Evolutionary conservation across 1,140 invertebrate genomes (phyloP), one percentile per base, ranked within the genome.

Genomic region (Bombus polaris): DNA sequence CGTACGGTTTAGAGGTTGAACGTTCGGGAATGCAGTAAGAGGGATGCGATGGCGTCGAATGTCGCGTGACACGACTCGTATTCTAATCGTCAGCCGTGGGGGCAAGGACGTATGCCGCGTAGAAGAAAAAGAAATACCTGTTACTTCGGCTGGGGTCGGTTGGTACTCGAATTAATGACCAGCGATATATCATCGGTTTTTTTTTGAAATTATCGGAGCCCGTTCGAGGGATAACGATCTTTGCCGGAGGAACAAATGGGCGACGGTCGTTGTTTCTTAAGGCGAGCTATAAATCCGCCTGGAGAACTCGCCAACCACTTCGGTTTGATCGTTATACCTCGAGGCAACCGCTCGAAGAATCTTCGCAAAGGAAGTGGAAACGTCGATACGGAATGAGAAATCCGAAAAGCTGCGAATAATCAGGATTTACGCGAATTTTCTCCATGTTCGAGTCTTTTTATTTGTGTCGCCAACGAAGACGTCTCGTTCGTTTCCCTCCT

Each of bases 61-160:
- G 77, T 89, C 85, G 88, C 88, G 88, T 86, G 88, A 89, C 87
- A 80, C 66, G 8, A 39, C 35, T 83, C 84, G 87, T 82, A 79
- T 89, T 81, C 78, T 89, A 89, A 89, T 89, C 87, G 88, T 62
- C 9, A 68, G 57, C 32, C 68, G 22, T 22, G 66, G 57, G 42
- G 83, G 88, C 87, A 88, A 85, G 86, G 87, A 89, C 74, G 73
- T 82, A 79, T 80, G 68, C 44, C 59, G 39, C 35, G 57, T 62
- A 44, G 47, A 53, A 39, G 76, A 86, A 89, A 85, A 86, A 88
- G 59, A 83, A 80, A 88, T 88, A 81, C 78, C 81, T 70, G 73
- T 86, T 88, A 88, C 66, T 39, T 53, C 37, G 77, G 53, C 44
- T 32, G 39, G 18, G 42, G 72, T 28, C 35, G 47, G 70, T 75